Evolutionary conservation across 2,888 invertebrate genomes (phyloP).

Genomic region (Drosophila nr. medialis): DNA sequence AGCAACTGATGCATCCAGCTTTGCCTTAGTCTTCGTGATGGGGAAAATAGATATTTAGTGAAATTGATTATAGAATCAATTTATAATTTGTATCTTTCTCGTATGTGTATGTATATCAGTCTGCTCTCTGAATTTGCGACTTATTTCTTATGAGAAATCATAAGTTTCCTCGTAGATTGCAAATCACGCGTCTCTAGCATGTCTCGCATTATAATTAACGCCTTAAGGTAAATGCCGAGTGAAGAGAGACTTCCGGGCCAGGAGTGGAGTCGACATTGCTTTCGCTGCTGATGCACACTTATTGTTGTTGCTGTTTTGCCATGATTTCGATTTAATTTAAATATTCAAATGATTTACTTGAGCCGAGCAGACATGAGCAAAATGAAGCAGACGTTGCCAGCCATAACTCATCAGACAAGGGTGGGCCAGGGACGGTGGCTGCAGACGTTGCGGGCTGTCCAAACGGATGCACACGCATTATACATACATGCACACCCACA

Average conservation of each 20-base stretch:
- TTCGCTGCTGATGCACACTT: constrained; percentile 28
- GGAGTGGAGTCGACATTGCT: constrained; percentile 18
- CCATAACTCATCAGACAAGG: constrained; percentile 68
- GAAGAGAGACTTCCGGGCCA: constrained; percentile 33
- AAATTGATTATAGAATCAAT: background rate
- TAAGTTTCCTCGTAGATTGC: constrained; percentile 46
- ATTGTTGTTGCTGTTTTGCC: constrained; percentile 39
- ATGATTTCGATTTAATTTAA: constrained; percentile 75
- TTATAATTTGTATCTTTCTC: background rate
- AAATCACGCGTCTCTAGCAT: constrained; percentile 62
- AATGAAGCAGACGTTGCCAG: constrained; percentile 58
- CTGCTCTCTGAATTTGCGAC: background rate
- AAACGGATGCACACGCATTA: constrained; percentile 41
- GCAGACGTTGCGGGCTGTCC: constrained; percentile 7
- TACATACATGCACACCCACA: constrained; percentile 19
- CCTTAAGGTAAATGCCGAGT: constrained; percentile 53
- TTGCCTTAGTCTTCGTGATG: background rate
- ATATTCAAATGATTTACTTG: constrained; percentile 77
- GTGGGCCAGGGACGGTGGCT: constrained; percentile 1
- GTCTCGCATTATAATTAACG: constrained; percentile 69
- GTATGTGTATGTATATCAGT: background rate
- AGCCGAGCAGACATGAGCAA: constrained; percentile 39
- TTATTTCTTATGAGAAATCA: constrained; percentile 2
- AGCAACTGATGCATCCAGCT: background rate
- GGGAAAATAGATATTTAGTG: background rate